Base-by-base conservation (phyloP, 1,140 invertebrate genomes). In the Hyles euphorbiae region DNA sequence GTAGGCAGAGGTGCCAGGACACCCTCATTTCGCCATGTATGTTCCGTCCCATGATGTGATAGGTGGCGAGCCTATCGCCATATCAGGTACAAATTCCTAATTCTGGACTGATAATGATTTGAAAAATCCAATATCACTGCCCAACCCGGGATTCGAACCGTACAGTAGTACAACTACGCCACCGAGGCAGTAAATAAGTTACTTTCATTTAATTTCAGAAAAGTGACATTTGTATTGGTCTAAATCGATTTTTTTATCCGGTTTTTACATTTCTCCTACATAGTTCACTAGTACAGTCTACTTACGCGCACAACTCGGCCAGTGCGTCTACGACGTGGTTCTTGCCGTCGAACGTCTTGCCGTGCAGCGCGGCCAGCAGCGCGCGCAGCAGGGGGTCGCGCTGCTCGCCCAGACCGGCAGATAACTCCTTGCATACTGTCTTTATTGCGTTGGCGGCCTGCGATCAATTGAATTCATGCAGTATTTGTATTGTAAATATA, bases 281-380 rank as follows among this genome's bases (percentile, higher is more conserved):
- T 22, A 22, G 22, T 22, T 22, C 7, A 11, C 3, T 9, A 11
- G 48, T 7, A 49, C 6, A 9, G 33, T 47, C 61, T 53, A 90
- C 91, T 87, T 83, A 94, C 94, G 92, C 93, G 91, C 93, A 94
- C 32, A 97, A 90, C 12, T 91, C 92, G 33, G 94, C 92, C 8
- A 98, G 77, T 1, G 96, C 96, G 70, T 94, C 91, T 3, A 98
- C 74, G 5, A 98, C 77, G 56, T 93, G 91, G 69, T 97, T 94
- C 83, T 98, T 98, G 11, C 96, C 97, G 67, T 94, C 93, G 93
- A 96, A 98, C 0, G 95, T 97, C 72, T 96, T 92, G 4, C 97
- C 96, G 57, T 93, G 91, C n/a, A 97, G 87, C 2, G 94, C 94
- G 53, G 90, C 91, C 0, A 95, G 83, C 36, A 97, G 78, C 50